phyloP scores from a whole-genome alignment of 1,140 invertebrate genomes.

The Yoshiicerus persimilis region DNA sequence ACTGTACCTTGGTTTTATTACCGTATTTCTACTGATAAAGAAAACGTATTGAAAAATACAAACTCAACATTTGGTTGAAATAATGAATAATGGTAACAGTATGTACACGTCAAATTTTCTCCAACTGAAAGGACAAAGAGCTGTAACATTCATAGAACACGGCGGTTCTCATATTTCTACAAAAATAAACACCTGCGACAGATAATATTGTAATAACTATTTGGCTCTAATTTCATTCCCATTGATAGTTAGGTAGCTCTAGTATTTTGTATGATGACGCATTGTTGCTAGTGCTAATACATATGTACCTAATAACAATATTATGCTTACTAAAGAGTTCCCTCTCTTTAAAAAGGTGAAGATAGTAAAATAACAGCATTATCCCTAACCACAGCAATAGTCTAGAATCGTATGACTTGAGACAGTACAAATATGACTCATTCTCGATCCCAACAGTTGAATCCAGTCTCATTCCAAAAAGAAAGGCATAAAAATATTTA shows the following conservation, averaged over 20 bases:
- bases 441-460: background rate
- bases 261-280: background rate
- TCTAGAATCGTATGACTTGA: background rate
- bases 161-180: background rate
- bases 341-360: background rate
- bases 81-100: too few relatives aligned
- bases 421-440: background rate
- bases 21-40: too few relatives aligned
- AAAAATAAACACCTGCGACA: constrained; percentile 2
- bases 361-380: background rate
- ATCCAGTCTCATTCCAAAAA: background rate
- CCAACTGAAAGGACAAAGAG: background rate
- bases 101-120: background rate
- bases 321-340: background rate
- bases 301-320: too few relatives aligned
- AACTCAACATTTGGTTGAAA: too few relatives aligned
- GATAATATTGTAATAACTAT: background rate
- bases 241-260: background rate
- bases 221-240: background rate
- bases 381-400: background rate
- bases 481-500: background rate
- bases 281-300: too few relatives aligned
- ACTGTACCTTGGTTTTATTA: too few relatives aligned
- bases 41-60: too few relatives aligned
- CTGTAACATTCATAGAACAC: background rate